Evolutionary conservation across 1,140 invertebrate species (phyloP).

Genomic region (Drosophila subobscura): DNA sequence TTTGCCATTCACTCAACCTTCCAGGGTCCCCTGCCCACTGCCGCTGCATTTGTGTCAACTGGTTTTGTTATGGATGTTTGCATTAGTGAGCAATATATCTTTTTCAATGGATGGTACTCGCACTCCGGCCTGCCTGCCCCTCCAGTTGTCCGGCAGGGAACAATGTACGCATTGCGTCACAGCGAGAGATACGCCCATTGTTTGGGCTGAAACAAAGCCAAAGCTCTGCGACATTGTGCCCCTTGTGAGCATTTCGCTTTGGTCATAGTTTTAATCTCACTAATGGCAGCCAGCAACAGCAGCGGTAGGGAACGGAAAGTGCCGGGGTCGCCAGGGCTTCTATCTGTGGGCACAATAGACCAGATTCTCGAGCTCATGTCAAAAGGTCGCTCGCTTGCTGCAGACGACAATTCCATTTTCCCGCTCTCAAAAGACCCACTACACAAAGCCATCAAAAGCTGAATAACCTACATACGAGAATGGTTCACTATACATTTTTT

Average conservation of each 20-base stretch:
- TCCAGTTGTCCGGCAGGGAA: slow-evolving; percentile 51
- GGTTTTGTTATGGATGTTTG: slow-evolving; percentile 70
- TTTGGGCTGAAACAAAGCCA: slow-evolving; percentile 51
- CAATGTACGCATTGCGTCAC: slow-evolving; percentile 79
- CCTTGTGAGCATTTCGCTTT: slow-evolving; percentile 23
- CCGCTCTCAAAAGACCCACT: background rate
- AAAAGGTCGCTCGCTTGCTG: slow-evolving; percentile 43
- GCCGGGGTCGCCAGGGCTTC: slow-evolving; percentile 5
- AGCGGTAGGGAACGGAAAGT: background rate
- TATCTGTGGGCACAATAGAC: slow-evolving; percentile 30
- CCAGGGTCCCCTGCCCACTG: background rate
- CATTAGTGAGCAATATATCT: slow-evolving; percentile 56
- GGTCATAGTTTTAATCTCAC: slow-evolving; percentile 78
- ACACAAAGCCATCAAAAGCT: background rate
- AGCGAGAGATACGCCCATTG: slow-evolving; percentile 70
- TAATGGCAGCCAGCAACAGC: slow-evolving; percentile 63
- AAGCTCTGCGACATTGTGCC: slow-evolving; percentile 59
- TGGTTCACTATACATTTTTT: too few relatives aligned
- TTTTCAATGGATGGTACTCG: slow-evolving; percentile 21
- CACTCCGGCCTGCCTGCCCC: background rate
- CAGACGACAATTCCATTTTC: slow-evolving; percentile 32
- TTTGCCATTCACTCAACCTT: slow-evolving; percentile 17
- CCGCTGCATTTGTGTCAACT: slow-evolving; percentile 74
- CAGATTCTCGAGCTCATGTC: slow-evolving; percentile 29
- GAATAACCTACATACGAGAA: background rate